phyloP scores from a whole-genome alignment of 1,140 invertebrate genomes.

The Archegozetes longisetosus region DNA sequence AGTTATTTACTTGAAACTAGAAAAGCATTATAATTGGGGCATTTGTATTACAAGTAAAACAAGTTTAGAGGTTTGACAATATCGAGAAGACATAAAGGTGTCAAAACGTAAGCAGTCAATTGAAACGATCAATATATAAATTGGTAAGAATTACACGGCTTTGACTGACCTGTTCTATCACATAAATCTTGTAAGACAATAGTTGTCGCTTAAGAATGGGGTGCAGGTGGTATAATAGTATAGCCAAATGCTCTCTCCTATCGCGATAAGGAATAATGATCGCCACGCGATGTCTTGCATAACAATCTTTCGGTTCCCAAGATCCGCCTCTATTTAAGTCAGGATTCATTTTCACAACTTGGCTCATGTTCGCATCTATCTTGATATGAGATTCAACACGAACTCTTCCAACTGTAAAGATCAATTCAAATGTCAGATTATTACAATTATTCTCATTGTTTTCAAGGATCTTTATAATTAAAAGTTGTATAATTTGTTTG shows the following conservation, averaged over 20 bases:
- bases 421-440: no score
- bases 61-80: no score
- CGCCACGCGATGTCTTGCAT: constrained; percentile 26
- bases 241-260: constrained; percentile 33
- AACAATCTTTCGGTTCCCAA: constrained; percentile 22
- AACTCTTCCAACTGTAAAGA: background rate
- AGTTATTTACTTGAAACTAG: no score
- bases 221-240: constrained; percentile 35
- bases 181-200: constrained; percentile 38
- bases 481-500: no score
- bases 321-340: constrained; percentile 18
- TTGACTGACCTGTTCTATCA: constrained; percentile 34
- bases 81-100: no score
- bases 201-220: constrained; percentile 38
- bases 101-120: no score
- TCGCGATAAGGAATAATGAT: constrained; percentile 38
- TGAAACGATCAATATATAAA: no score
- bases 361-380: background rate
- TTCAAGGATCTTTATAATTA: no score
- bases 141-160: no score
- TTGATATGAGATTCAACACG: background rate
- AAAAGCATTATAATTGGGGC: no score
- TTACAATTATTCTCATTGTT: no score
- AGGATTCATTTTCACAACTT: background rate
- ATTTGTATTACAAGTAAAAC: no score